Evolutionary conservation across 2,113 vertebrate species (phyloP), one percentile per base, ranked within the genome.

Genomic region (Pseudolaguvia tuberculata): DNA sequence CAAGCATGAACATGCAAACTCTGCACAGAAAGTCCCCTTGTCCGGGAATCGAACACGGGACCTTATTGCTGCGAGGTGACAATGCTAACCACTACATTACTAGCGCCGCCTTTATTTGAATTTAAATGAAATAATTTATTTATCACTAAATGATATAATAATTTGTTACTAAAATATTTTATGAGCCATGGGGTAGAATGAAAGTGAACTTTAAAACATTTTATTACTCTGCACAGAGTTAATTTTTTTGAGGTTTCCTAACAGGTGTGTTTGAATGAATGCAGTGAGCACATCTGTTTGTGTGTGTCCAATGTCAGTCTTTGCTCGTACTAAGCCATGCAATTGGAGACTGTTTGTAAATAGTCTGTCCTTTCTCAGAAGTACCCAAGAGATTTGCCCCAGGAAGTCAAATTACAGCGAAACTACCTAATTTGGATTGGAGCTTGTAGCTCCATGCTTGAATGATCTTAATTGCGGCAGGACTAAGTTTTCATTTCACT

Each of bases 321-420:
- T 67, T 25, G 82, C 70, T 66, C 65, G 65, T 80, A 62, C 81
- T 70, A 83, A 84, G 83, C 75, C 84, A 27, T 84, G 91, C 89
- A 94, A 91, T 88, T 85, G 25, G 89, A 92, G 87, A 86, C 89
- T 94, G 90, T 93, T 94, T 85, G 93, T 94, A 93, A 93, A 94
- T 90, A 92, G 90, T 93, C 92, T 94, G 93, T 87, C 79, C 88
- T 94, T 93, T 93, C 91, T 95, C 92, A 92, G 90, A 89, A 85
- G 87, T 85, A 86, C 89, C 90, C 87, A 61, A 0, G 89, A 92
- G 90, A 89, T 90, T 92, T 90, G 82, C 75, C 84, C 53, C 85
- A 90, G 91, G 90, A 94, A 93, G 93, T 92, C 82, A 92, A 92
- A 93, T 92, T 91, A 91, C 90, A 91, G 82, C 86, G 88, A 91